Percentiles rank a stretch among this genome's conserved stretches.
These are phyloP conservation scores for Schlechtendalia chinensis DNA, from an alignment of 1,140 invertebrate genomes.

Conservation along the genomic window DNA sequence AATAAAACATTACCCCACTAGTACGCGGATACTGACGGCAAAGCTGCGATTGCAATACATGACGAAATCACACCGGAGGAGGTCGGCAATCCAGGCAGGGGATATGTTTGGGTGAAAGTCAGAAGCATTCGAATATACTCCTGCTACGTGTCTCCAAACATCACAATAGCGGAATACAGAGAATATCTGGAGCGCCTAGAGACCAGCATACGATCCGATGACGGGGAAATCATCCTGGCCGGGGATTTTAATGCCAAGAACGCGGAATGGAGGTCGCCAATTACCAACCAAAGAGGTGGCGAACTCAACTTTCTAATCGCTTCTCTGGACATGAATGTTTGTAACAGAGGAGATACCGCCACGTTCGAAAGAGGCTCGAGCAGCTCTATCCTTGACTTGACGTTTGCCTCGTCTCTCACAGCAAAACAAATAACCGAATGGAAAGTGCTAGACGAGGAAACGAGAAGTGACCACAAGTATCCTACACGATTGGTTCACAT, in stretches of 20 bases:
- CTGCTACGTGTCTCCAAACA: constrained; percentile 27
- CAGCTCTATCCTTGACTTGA: background rate
- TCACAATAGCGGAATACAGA: background rate
- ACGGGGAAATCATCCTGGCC: background rate
- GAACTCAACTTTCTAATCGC: background rate
- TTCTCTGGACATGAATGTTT: background rate
- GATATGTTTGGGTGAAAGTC: background rate
- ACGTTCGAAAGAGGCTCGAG: constrained; percentile 23
- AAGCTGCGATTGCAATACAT: background rate
- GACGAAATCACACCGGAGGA: background rate
- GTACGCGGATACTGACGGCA: background rate
- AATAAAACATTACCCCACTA: background rate
- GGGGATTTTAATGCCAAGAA: constrained; percentile 40
- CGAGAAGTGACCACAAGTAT: background rate
- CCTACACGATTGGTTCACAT: too few species aligned
- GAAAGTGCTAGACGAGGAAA: too few species aligned
- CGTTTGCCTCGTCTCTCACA: background rate
- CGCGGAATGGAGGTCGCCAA: background rate
- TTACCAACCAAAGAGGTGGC: background rate
- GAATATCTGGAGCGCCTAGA: constrained; percentile 14
- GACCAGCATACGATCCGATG: background rate
- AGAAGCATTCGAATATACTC: constrained; percentile 6
- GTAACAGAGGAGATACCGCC: background rate
- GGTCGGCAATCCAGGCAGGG: background rate
- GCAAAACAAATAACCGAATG: background rate